These are phyloP conservation scores for Crotalus horridus DNA, from an alignment of 2,113 vertebrate species.

Conservation along the genomic window DNA sequence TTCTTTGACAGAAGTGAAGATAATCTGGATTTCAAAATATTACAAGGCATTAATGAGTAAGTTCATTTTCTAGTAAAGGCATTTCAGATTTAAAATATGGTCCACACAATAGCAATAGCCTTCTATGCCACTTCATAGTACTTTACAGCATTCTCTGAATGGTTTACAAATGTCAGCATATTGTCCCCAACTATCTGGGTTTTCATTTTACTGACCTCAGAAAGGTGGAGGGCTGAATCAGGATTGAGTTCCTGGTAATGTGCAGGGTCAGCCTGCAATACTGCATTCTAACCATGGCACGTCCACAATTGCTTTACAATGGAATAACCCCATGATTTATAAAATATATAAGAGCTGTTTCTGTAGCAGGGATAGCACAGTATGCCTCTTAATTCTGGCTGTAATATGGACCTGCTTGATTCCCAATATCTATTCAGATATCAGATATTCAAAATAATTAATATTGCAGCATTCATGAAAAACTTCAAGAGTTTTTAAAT, in stretches of 20 bases:
- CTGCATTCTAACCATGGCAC: neutral
- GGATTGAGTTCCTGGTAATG: neutral
- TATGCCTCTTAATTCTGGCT: neutral
- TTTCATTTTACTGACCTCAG: neutral
- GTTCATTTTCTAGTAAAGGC: constrained; percentile 53
- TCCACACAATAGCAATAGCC: neutral
- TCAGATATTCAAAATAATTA: neutral
- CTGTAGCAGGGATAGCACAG: neutral
- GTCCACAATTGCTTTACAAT: neutral
- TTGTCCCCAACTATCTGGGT: neutral
- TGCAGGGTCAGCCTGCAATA: neutral
- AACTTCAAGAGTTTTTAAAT: neutral
- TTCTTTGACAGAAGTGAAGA: constrained; percentile 94
- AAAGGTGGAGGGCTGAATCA: neutral
- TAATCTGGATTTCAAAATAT: constrained; percentile 90
- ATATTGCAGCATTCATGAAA: neutral
- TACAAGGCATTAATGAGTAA: constrained; percentile 94
- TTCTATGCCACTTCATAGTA: neutral
- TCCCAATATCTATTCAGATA: neutral
- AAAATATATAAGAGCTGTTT: neutral
- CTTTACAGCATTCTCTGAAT: neutral
- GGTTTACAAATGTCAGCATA: neutral
- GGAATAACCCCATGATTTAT: neutral
- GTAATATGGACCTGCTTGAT: no score
- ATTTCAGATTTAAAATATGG: neutral